Evolutionary conservation across 1,140 invertebrate genomes (phyloP).

Genomic region (Diabrotica undecimpunctata): DNA sequence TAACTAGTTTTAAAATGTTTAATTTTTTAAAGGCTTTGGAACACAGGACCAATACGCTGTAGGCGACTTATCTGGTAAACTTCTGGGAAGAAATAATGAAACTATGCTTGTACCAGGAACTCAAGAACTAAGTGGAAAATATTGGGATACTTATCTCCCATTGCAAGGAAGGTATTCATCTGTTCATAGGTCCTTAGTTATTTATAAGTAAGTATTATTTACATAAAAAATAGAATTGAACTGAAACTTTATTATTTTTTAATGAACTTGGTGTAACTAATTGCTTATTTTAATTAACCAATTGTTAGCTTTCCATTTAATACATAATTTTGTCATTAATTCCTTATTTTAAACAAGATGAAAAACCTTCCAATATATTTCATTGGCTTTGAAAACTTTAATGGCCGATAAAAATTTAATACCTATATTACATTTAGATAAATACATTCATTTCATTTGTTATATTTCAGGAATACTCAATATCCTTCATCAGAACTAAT

Average conservation of each 20-base stretch:
- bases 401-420: too few species aligned
- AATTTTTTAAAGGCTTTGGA: conserved; percentile 54
- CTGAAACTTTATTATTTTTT: too few species aligned
- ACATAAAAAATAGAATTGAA: neutral
- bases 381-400: too few species aligned
- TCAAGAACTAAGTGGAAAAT: conserved; percentile 66
- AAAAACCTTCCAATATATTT: too few species aligned
- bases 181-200: conserved; percentile 76
- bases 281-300: too few species aligned
- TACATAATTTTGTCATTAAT: too few species aligned
- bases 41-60: conserved; percentile 86
- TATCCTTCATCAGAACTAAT: conserved; percentile 33
- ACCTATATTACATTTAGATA: too few species aligned
- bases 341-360: too few species aligned
- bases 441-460: too few species aligned
- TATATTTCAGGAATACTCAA: conserved; percentile 35
- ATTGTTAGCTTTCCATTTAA: too few species aligned
- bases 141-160: conserved; percentile 84
- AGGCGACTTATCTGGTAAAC: conserved; percentile 88
- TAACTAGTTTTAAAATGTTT: too few species aligned
- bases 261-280: too few species aligned
- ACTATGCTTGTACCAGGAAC: conserved; percentile 63
- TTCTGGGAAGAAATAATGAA: conserved; percentile 67
- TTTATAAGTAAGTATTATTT: conserved; percentile 63
- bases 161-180: conserved; percentile 77